Base-by-base conservation (phyloP, 2,113 vertebrate genomes). In the Macrotus californicus region DNA sequence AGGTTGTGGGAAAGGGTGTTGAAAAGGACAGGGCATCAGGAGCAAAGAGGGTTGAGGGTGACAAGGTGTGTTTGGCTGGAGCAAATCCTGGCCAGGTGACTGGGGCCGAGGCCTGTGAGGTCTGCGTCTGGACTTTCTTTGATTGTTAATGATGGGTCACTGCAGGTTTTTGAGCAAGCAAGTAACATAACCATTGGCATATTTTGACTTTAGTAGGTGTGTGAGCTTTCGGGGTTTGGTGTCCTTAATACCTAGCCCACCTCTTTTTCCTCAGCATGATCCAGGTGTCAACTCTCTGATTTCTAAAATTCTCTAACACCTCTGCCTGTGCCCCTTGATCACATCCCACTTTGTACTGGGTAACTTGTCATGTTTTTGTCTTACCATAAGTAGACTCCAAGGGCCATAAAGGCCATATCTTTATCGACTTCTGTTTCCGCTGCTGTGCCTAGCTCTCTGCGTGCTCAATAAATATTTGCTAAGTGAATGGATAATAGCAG, bases 351-450 rank as follows among this genome's bases (percentile, higher is more conserved):
- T 94, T 73, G 46, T 61, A 69, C 89, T 83, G 22, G 93, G 92
- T 91, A 94, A 76, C 61, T 92, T 94, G 75, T 87, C 36, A 8
- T 54, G 46, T 87, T 79, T 97, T 94, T 96, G 75, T 82, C 41
- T 93, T 95, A 94, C 89, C 93, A 5, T 46, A 85, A 41, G 19
- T 81, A 87, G 95, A 96, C 94, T 97, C 16, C 54, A 82, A 59
- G 64, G 86, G 80, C 67, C 83, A 81, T 41, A 69, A 85, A 50
- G 92, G 69, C 69, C 43, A 4, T 70, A 26, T 92, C 66, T 92
- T 91, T 96, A 92, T 96, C 94, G 34, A 15, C 34, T 70, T 93
- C 82, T 43, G 21, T 87, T 95, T 97, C 82, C 88, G 22, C 56
- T 61, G 56, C 64, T 43, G 31, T 79, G 39, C 87, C 56, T 87